A percentile compares a stretch with the other conserved stretches of the same genome.
Conservation (phyloP, 2,113 vertebrate species). For the Parotia lawesii region DNA sequence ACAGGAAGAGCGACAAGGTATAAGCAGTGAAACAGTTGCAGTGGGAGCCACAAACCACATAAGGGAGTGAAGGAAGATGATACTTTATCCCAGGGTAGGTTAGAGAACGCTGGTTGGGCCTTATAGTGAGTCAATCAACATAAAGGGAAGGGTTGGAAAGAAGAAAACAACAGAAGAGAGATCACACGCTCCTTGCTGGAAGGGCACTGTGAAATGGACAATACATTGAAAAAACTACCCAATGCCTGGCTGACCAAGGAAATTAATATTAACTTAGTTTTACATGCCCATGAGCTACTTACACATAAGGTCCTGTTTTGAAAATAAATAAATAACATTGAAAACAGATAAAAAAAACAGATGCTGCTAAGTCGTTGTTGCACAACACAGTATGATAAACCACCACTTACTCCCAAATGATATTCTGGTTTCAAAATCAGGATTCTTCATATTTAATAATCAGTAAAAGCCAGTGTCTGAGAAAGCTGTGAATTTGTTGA, state of each 20-base stretch:
- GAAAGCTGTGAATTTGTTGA: not conserved
- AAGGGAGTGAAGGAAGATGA: not conserved
- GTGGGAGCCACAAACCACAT: not conserved
- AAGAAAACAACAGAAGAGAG: not conserved
- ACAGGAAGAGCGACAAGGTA: not conserved
- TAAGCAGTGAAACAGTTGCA: not conserved
- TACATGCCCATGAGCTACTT: not conserved
- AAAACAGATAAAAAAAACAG: not conserved
- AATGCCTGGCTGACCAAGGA: not conserved
- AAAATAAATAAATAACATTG: not conserved
- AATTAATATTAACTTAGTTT: not conserved
- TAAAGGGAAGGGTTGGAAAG: not conserved
- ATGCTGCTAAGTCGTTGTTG: not conserved
- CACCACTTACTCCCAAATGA: not conserved
- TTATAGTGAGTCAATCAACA: not conserved
- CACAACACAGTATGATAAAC: not conserved
- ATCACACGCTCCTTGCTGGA: not conserved
- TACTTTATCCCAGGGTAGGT: not conserved
- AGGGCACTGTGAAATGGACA: not conserved
- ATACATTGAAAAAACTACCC: not conserved
- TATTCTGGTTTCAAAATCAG: not conserved
- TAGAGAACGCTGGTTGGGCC: not conserved
- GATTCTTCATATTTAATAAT: not conserved
- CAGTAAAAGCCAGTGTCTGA: not conserved
- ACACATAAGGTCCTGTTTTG: not conserved